Evolutionary conservation across 2,888 invertebrate genomes (phyloP), one percentile per base, ranked within the genome.

Genomic region (Blomia tropicalis): DNA sequence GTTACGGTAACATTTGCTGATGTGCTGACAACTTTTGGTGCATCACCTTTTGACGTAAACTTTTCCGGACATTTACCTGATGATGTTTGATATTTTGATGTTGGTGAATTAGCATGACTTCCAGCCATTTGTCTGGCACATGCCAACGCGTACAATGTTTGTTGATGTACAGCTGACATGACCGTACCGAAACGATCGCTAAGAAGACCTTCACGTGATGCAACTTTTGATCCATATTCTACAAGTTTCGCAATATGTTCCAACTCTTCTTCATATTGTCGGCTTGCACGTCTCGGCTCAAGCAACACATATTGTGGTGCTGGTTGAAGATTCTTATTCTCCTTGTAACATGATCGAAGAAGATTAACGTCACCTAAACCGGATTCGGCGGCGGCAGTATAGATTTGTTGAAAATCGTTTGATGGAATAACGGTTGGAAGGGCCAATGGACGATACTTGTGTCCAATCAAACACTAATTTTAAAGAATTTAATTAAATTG

Each of bases 381-480:
- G 17, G 70, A 67, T 62, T 73, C 73, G 60, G 70, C 70, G 14
- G 71, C 69, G 23, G 70, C 70, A 25, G 68, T 66, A 51, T 69
- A 69, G 59, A 74, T 71, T 30, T 69, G 69, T 29, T 74, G 71
- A 64, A 72, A 76, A 56, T 76, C 76, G 1, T 73, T 72, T 1
- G 70, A 70, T 17, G 71, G 71, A 7, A 77, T 70, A 29, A 67
- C 68, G 2, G 70, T 65, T 14, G 77, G 77, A 3, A 76, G 69
- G 14, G 73, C 65, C 25, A 70, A 69, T 2, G 71, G 70, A 1
- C 76, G 76, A 65, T 75, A 76, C 58, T 73, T 73, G 66, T 77
- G 75, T 4, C 76, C 76, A 17, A 76, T 68, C 27, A 77, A 68
- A 32, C 72, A 70, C 76, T 76, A 68, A 59, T 69, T 62, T 22